Evolutionary conservation across 2,888 invertebrate genomes (phyloP).

Genomic region (Ceriagrion tenellum): DNA sequence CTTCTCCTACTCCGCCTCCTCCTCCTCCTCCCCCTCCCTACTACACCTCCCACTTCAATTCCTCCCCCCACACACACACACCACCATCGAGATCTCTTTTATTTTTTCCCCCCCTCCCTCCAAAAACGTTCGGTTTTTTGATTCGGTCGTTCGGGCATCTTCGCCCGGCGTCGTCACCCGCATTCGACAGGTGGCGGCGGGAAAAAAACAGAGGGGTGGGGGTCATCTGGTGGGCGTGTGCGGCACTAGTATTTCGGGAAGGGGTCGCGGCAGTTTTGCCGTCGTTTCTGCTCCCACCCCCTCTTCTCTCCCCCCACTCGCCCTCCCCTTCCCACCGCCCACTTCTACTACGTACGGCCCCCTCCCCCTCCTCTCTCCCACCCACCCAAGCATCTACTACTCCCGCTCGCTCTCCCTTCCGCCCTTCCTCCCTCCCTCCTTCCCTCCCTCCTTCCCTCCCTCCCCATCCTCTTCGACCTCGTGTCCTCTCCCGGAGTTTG

Average conservation of each 20-base stretch:
- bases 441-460: neutral
- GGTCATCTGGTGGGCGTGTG: conserved; percentile 64
- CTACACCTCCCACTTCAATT: neutral
- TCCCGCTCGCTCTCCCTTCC: neutral
- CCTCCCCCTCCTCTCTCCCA: neutral
- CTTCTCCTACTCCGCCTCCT: no score
- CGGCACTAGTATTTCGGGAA: conserved; percentile 52
- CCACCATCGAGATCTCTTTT: no score
- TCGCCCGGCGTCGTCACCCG: conserved; percentile 61
- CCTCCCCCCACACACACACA: no score
- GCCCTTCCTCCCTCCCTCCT: neutral
- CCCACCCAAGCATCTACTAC: neutral
- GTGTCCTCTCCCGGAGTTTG: conserved; percentile 60
- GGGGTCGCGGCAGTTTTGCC: neutral
- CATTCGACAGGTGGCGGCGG: conserved; percentile 68
- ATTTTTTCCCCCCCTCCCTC: neutral
- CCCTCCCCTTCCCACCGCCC: neutral
- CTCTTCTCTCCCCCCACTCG: neutral
- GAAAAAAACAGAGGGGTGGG: conserved; percentile 35
- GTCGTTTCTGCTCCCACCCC: no score
- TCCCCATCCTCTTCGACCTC: conserved; percentile 40
- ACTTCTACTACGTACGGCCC: neutral
- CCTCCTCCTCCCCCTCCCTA: neutral
- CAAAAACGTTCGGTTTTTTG: neutral
- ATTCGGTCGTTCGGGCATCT: conserved; percentile 56